Evolutionary conservation across 2,888 invertebrate species (phyloP).

Genomic region (Pristionchus maxplancki): DNA sequence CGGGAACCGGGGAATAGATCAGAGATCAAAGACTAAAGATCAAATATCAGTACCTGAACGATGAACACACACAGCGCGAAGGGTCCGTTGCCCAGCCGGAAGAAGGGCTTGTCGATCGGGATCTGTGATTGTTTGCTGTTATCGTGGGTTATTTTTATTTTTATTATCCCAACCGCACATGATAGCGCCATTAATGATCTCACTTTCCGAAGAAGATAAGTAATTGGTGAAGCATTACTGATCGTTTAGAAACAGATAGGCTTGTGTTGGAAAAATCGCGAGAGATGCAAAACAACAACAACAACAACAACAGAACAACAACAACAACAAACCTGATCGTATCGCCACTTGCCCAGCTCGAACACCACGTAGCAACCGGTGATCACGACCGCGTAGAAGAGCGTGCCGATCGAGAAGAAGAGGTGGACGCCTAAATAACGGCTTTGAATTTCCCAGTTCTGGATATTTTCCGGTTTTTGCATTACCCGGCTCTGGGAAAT

Average conservation of each 20-base stretch:
- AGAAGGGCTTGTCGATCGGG: slow-evolving; percentile 74
- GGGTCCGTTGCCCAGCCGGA: slow-evolving; percentile 75
- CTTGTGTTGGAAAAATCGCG: too few species aligned
- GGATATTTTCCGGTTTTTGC: too few species aligned
- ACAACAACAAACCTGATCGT: slow-evolving; percentile 71
- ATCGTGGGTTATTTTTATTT: too few species aligned
- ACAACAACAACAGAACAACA: too few species aligned
- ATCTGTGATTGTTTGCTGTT: too few species aligned
- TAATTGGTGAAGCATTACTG: too few species aligned
- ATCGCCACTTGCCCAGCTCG: slow-evolving; percentile 77
- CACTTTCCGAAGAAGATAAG: too few species aligned
- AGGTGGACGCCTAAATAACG: slow-evolving; percentile 63
- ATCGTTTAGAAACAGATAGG: too few species aligned
- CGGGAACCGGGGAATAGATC: not conserved
- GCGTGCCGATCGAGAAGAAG: slow-evolving; percentile 71
- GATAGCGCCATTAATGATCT: too few species aligned
- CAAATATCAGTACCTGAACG: slow-evolving; percentile 64
- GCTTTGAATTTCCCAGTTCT: not conserved
- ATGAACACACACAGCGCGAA: slow-evolving; percentile 72
- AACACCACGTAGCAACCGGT: slow-evolving; percentile 76
- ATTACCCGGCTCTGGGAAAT: not conserved
- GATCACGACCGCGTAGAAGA: slow-evolving; percentile 74
- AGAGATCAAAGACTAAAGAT: too few species aligned
- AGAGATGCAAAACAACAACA: too few species aligned
- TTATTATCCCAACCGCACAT: too few species aligned